Base-by-base conservation (phyloP, 2,888 invertebrate genomes). In the Eilema depressum region DNA sequence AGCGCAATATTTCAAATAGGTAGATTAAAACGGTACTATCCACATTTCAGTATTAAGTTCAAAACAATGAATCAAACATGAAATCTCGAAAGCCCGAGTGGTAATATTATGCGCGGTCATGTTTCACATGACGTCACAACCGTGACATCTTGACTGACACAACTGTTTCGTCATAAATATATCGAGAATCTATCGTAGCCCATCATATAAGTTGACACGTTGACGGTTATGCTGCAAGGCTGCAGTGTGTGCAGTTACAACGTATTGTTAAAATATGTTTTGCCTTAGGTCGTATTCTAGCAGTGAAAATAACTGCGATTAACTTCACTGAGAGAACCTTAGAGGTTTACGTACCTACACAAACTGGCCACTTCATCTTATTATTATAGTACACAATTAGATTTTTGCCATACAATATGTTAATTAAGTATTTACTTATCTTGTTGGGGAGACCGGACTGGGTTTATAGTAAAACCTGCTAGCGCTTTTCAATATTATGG, bases 181-280 rank as follows among this genome's bases (percentile, higher is more conserved):
- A 33, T 26, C 65, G 25, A n/a, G 47, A 30, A 69, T 69, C 61
- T 65, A 69, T 69, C 69, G 61, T 47, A 61, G 17, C 30, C 28
- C 37, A 41, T 70, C 62, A 23, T 23, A 37, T 53, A 61, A 26
- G 8, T 17, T 61, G 68, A 37, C 61, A 61, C 26, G 8, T 17
- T 61, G 68, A 37, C 68, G 63, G n/a, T 33, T 47, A 41, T n/a
- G 20, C 11, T 28, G n/a, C 28, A 11, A 30, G n/a, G n/a, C 47
- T 4, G 3, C 47, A n/a, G 30, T 33, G 3, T 59, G 26, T 33
- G n/a, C 60, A 26, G 37, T 63, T 25, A 11, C 30, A 65, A 25
- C n/a, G 7, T 26, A 12, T 23, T 3, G 12, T 33, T 8, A 63
- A 33, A 33, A 14, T 23, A 5, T 33, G n/a, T 33, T 62, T 12